Evolutionary conservation across 2,888 invertebrate species (phyloP).

Genomic region (Ectemnius cavifrons): DNA sequence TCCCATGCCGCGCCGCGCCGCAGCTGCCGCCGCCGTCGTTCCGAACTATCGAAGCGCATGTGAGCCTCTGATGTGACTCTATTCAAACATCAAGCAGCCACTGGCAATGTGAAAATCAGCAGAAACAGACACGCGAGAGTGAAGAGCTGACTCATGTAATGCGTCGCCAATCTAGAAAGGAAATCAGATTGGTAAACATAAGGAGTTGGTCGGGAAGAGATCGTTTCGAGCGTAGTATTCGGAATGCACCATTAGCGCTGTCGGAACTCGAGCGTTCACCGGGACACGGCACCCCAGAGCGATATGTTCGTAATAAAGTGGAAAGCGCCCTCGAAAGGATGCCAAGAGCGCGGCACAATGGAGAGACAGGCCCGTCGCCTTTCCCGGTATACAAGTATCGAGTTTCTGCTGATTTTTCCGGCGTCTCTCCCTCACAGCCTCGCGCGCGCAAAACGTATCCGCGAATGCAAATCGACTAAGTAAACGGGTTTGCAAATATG

Average conservation of each 20-base stretch:
- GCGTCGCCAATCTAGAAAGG: too few species aligned
- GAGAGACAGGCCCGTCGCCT: constrained; percentile 10
- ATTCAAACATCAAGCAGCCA: too few species aligned
- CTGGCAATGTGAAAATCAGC: constrained; percentile 3
- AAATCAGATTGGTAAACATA: too few species aligned
- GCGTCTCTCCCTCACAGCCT: neutral
- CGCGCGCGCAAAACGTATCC: constrained; percentile 13
- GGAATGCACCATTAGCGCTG: too few species aligned
- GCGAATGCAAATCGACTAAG: constrained; percentile 37
- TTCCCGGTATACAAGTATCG: constrained; percentile 15
- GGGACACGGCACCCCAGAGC: constrained; percentile 14
- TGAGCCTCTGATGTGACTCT: constrained; percentile 10
- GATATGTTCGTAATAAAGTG: constrained; percentile 5
- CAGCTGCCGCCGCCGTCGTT: neutral
- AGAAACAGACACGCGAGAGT: neutral
- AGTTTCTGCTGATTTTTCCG: constrained; percentile 22
- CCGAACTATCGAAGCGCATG: constrained; percentile 11
- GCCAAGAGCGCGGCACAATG: constrained; percentile 10
- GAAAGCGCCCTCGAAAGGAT: constrained; percentile 15
- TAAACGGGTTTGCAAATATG: constrained; percentile 51
- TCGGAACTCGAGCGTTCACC: constrained; percentile 7
- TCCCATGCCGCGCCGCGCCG: neutral
- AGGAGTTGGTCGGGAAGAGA: too few species aligned
- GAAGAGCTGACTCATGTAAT: too few species aligned
- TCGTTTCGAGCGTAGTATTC: too few species aligned